Conservation (phyloP, 2,113 vertebrate genomes). For the Indicator maculatus region DNA sequence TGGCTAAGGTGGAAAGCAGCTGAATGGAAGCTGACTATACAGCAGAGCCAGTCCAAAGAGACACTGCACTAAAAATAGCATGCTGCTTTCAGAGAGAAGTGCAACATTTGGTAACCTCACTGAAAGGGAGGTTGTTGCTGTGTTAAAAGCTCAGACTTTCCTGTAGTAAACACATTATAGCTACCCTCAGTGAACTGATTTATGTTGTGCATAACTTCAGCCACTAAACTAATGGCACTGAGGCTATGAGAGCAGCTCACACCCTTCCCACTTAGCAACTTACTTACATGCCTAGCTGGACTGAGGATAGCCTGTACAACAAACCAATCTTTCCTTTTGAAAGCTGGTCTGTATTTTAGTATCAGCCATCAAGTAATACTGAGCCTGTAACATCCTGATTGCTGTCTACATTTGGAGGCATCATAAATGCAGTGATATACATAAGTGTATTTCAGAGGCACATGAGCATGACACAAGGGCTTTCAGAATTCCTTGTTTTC, state of each 20-base stretch:
- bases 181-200: neutral
- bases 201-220: neutral
- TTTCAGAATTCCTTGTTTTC: neutral
- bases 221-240: neutral
- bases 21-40: neutral
- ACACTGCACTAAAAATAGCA: neutral
- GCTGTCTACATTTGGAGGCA: neutral
- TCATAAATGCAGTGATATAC: neutral
- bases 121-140: neutral
- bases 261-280: neutral
- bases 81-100: neutral
- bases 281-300: neutral
- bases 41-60: neutral
- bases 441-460: neutral
- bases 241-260: neutral
- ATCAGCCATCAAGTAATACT: neutral
- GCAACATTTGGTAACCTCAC: neutral
- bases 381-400: neutral
- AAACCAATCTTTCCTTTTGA: neutral
- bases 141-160: neutral
- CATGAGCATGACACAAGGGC: fast-evolving
- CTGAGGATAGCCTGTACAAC: neutral
- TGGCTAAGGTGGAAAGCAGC: neutral
- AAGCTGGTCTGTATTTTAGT: neutral
- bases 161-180: neutral